phyloP scores from a whole-genome alignment of 2,113 vertebrate genomes.

The Orthonyx spaldingii region DNA sequence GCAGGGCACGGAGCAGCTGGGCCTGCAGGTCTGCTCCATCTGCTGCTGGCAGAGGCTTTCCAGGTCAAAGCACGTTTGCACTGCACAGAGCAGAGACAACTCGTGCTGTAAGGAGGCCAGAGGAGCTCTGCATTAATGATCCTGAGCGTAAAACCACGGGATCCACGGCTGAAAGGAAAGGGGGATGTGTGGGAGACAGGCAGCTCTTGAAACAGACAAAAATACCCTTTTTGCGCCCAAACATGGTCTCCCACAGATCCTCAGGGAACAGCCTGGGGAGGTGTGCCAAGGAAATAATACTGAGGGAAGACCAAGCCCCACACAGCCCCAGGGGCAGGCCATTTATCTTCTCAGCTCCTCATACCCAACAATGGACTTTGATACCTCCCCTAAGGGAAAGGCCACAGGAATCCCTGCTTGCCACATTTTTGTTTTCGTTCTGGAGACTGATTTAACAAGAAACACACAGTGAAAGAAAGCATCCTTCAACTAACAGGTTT shows the following conservation, averaged over 20 bases:
- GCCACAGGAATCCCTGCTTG: neutral
- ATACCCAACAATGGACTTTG: neutral
- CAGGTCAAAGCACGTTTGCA: neutral
- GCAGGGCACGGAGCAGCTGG: neutral
- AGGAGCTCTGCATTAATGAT: neutral
- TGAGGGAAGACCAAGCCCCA: neutral
- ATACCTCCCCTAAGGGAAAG: neutral
- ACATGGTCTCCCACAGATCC: fast-evolving
- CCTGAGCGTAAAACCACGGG: neutral
- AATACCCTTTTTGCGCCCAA: neutral
- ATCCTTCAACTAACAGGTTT: neutral
- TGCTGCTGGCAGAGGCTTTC: neutral
- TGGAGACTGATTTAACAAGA: neutral
- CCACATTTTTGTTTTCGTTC: neutral
- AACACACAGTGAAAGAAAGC: neutral
- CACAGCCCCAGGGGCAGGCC: fast-evolving
- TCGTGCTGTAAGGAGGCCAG: neutral
- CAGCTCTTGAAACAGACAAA: neutral
- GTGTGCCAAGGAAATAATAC: neutral
- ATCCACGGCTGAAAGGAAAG: neutral
- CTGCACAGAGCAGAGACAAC: neutral
- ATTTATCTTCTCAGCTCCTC: neutral
- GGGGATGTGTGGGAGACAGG: neutral
- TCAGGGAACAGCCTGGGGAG: neutral
- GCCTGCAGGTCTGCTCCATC: conserved; percentile 24